phyloP scores from a whole-genome alignment of 2,113 vertebrate species.

The Sylvia atricapilla region DNA sequence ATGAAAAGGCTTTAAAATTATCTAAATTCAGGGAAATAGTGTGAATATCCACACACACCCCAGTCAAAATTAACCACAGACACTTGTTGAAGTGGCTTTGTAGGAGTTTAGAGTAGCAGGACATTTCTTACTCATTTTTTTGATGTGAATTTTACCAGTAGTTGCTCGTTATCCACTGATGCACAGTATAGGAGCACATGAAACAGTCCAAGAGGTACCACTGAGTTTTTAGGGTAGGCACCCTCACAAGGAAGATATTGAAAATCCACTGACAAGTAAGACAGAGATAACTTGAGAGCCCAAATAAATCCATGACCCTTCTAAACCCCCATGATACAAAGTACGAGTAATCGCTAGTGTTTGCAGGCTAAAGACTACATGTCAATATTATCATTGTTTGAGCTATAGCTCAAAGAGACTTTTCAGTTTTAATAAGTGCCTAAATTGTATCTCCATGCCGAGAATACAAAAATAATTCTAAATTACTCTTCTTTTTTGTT shows the following conservation, averaged over 20 bases:
- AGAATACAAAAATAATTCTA: background rate
- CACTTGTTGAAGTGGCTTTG: background rate
- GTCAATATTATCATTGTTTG: background rate
- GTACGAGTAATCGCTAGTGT: background rate
- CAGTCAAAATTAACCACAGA: background rate
- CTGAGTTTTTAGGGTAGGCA: background rate
- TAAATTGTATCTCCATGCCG: background rate
- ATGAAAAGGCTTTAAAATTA: background rate
- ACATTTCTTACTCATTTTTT: background rate
- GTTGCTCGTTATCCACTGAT: background rate
- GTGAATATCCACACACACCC: background rate
- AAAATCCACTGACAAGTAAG: background rate
- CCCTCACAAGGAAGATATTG: background rate
- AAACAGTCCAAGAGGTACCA: background rate
- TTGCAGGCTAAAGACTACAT: background rate
- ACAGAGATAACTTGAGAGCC: background rate
- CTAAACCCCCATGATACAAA: background rate
- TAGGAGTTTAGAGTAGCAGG: background rate
- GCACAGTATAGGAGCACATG: rapidly evolving
- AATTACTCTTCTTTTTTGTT: constrained; percentile 7
- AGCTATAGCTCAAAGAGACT: background rate
- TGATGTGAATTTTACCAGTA: background rate
- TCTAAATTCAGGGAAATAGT: background rate
- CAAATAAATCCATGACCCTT: background rate
- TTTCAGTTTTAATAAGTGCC: background rate